A percentile compares a stretch with the other conserved stretches of the same genome.
Evolutionary conservation across 2,888 invertebrate genomes (phyloP).

Genomic region (Noctua janthe): DNA sequence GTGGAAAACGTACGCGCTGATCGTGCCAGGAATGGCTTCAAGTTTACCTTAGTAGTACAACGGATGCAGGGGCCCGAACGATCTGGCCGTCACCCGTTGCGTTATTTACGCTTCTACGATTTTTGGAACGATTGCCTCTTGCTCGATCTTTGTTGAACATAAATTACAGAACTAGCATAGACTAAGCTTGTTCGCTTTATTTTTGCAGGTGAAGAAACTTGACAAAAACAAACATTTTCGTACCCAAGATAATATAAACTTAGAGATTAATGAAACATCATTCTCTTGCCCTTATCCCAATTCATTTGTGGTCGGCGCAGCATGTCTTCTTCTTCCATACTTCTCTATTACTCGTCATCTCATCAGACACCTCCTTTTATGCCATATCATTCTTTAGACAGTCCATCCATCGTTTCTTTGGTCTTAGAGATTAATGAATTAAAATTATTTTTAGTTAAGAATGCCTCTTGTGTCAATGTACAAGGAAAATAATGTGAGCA

Average conservation of each 20-base stretch:
- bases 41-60: not conserved
- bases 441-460: not conserved
- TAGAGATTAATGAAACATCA: not conserved
- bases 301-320: no score
- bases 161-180: not conserved
- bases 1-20: no score
- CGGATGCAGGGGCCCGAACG: not conserved
- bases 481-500: slow-evolving; percentile 45
- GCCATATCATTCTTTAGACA: no score
- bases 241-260: not conserved
- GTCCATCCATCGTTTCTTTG: no score
- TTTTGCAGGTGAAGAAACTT: not conserved
- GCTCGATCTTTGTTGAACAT: not conserved
- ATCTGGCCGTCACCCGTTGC: not conserved
- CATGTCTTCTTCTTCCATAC: no score
- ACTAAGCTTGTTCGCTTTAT: not conserved
- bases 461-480: slow-evolving; percentile 16
- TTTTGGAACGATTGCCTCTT: not conserved
- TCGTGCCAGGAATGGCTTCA: not conserved
- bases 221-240: not conserved
- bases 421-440: not conserved
- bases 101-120: not conserved
- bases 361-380: no score
- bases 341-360: no score
- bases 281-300: no score